Evolutionary conservation across 1,140 invertebrate species (phyloP).

Genomic region (Hermetia illucens): DNA sequence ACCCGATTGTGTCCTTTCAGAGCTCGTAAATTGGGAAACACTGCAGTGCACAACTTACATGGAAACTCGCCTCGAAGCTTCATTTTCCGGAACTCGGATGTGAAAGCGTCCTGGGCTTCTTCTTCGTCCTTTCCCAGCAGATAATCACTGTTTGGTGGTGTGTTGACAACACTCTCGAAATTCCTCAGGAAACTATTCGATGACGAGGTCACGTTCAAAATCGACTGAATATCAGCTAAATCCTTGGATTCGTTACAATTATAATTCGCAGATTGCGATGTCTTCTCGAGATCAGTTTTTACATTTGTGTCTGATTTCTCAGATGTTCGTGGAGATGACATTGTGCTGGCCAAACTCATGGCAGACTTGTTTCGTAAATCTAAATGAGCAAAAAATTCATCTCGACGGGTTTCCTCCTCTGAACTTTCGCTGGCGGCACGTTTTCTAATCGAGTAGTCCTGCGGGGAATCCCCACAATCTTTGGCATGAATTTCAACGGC

Average conservation of each 20-base stretch:
- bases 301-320: conserved; percentile 1
- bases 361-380: conserved; percentile 55
- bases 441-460: conserved; percentile 9
- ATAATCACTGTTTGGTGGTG: conserved; percentile 22
- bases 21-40: conserved; percentile 78
- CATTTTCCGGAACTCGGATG: conserved; percentile 67
- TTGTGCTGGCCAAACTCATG: conserved; percentile 7
- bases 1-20: conserved; percentile 78
- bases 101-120: conserved; percentile 66
- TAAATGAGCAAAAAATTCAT: conserved; percentile 66
- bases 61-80: conserved; percentile 77
- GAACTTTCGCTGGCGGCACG: conserved; percentile 23
- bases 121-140: conserved; percentile 41
- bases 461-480: conserved; percentile 32
- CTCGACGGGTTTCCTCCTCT: conserved; percentile 37
- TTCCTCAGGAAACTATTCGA: conserved; percentile 26
- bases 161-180: conserved; percentile 26
- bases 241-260: conserved; percentile 39
- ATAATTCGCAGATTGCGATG: conserved; percentile 8
- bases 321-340: not conserved
- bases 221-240: conserved; percentile 71
- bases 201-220: conserved; percentile 57
- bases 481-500: conserved; percentile 51
- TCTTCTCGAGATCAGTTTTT: not conserved
- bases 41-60: conserved; percentile 66